Conservation (phyloP, 2,113 vertebrate genomes). For the Ammodytes marinus region DNA sequence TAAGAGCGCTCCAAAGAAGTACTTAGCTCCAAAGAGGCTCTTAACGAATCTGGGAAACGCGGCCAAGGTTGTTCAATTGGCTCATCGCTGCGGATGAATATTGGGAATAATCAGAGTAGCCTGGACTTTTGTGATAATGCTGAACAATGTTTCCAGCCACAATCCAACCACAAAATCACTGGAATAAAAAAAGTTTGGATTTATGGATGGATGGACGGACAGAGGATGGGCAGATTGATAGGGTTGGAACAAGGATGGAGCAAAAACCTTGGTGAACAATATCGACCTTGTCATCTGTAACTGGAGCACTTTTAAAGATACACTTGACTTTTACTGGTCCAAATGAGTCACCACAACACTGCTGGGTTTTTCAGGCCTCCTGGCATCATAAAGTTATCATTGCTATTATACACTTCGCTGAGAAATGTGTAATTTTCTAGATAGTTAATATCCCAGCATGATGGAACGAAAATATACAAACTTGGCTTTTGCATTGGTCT, state of each 20-base stretch:
- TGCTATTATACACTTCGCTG: background rate
- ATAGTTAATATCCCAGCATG: conserved; percentile 5
- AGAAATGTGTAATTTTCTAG: conserved; percentile 4
- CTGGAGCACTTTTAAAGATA: background rate
- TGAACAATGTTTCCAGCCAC: conserved; percentile 36
- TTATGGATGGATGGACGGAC: conserved; percentile 17
- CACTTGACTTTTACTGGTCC: conserved; percentile 9
- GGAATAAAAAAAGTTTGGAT: conserved; percentile 24
- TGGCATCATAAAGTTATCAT: conserved; percentile 41
- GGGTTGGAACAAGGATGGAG: conserved; percentile 12
- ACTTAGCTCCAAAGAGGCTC: too few relatives aligned
- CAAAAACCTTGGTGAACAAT: conserved; percentile 1
- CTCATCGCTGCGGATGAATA: conserved; percentile 1
- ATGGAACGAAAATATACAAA: background rate
- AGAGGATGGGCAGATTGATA: conserved; percentile 1
- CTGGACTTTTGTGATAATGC: conserved; percentile 9
- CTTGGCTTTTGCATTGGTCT: conserved; percentile 12
- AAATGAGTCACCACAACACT: conserved; percentile 8
- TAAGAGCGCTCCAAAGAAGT: too few relatives aligned
- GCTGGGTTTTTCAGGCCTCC: conserved; percentile 33
- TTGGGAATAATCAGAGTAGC: conserved; percentile 15
- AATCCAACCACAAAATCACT: conserved; percentile 8
- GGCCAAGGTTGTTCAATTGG: background rate
- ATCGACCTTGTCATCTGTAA: conserved; percentile 16
- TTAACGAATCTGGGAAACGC: too few relatives aligned